Base-by-base conservation (phyloP, 1,140 invertebrate genomes). In the Hormaphis cornu region DNA sequence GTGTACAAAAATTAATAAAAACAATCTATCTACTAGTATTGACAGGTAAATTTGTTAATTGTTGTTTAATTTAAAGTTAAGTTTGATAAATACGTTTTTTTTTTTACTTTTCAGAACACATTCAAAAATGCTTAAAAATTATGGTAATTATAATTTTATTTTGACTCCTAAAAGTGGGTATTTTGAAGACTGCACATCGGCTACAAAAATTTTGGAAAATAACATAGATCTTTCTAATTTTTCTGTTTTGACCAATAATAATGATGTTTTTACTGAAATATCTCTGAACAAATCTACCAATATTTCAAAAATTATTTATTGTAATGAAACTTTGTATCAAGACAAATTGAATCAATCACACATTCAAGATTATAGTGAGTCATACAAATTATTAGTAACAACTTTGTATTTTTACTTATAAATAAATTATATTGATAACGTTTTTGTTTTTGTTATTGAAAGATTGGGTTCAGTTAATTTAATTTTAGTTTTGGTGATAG, bases 241-340 rank as follows among this genome's bases (percentile, higher is more conserved):
- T 66, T 48, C 42, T 8, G n/a, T 66, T 24, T 66, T 66, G 20
- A 50, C 28, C 22, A 66, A 33, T 66, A 33, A 35, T 22, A 8
- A 66, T 16, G 42, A 63, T 14, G 26, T 30, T 22, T 16, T 42
- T 1, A 50, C 10, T 33, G 61, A 66, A n/a, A 33, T 50, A 8
- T 48, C 40, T n/a, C 9, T 66, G 1, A 35, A 66, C 14, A 66
- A 33, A 46, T 66, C 44, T 10, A 22, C n/a, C 16, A 66, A 66
- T 50, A 16, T 66, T 30, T 66, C 61, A 24, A 66, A 66, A 66
- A 33, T 50, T 20, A 20, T 66, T 9, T 24, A 50, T 66, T 66
- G 28, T 3, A 48, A 66, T 35, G 61, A 66, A 48, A 8, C 44
- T 16, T 50, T 66, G 24, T 35, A 3, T 37, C 44, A 50, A 66